Percentiles rank a stretch among this genome's conserved stretches.
Conservation (phyloP, 1,140 invertebrate species). For the Drosophila arawakana region DNA sequence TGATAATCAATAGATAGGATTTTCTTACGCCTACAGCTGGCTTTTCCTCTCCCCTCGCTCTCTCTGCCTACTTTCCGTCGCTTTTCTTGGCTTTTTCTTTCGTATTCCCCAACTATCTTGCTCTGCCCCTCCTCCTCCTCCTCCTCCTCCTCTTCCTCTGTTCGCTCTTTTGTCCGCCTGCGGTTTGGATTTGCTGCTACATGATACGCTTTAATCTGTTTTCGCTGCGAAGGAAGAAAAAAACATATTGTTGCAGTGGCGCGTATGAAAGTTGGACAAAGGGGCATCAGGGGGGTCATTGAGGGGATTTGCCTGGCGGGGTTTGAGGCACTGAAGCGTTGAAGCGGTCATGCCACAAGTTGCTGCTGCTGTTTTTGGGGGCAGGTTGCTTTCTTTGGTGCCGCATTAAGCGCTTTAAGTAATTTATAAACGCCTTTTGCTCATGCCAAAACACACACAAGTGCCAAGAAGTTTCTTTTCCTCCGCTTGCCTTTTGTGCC, state of each 20-base stretch:
- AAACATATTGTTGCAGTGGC: conserved; percentile 59
- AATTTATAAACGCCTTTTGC: conserved; percentile 80
- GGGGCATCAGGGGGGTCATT: too few species aligned
- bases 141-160: background rate
- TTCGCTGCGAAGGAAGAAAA: conserved; percentile 34
- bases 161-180: conserved; percentile 60
- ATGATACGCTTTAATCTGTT: conserved; percentile 78
- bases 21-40: conserved; percentile 51
- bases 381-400: conserved; percentile 41
- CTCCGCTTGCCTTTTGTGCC: conserved; percentile 31
- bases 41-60: background rate
- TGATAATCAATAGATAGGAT: conserved; percentile 84
- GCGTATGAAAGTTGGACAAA: background rate
- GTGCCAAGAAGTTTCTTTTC: conserved; percentile 66
- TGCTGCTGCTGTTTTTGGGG: conserved; percentile 22
- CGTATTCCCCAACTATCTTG: background rate
- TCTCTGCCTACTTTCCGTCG: background rate
- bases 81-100: conserved; percentile 4
- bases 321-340: conserved; percentile 18
- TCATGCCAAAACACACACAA: conserved; percentile 53
- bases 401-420: conserved; percentile 78
- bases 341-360: conserved; percentile 67
- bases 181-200: conserved; percentile 79
- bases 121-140: background rate
- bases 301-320: too few species aligned